Conservation (phyloP, 2,888 invertebrate species). For the Tricholauxania praeusta region DNA sequence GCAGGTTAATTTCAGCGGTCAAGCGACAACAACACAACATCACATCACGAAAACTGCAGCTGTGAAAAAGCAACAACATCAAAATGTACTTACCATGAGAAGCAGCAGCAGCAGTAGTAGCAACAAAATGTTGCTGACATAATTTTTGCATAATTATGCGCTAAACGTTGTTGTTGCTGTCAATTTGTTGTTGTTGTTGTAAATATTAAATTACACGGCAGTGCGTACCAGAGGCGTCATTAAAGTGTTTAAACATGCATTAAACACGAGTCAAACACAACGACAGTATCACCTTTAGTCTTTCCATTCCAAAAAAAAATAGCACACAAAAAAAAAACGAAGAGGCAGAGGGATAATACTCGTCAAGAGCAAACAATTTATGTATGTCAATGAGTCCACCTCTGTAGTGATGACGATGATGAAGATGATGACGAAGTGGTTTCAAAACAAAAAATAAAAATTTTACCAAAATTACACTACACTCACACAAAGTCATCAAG, state of each 20-base stretch:
- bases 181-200: neutral
- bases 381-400: neutral
- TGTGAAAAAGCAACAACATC: neutral
- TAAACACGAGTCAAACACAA: constrained; percentile 16
- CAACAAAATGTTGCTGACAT: constrained; percentile 22
- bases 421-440: neutral
- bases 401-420: neutral
- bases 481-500: neutral
- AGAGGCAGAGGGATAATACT: no score
- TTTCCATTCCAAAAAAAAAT: no score
- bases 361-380: neutral
- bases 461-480: neutral
- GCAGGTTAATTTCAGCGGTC: constrained; percentile 19
- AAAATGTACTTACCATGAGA: neutral
- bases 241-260: constrained; percentile 19
- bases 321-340: neutral
- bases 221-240: constrained; percentile 3
- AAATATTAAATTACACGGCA: constrained; percentile 21
- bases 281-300: neutral
- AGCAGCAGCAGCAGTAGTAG: neutral
- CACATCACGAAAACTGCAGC: neutral
- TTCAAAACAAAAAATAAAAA: neutral
- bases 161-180: constrained; percentile 5
- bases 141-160: constrained; percentile 23
- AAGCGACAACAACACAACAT: neutral